These are phyloP conservation scores for Myiotriccus ornatus DNA, from an alignment of 2,797 vertebrate genomes.

Conservation along the genomic window DNA sequence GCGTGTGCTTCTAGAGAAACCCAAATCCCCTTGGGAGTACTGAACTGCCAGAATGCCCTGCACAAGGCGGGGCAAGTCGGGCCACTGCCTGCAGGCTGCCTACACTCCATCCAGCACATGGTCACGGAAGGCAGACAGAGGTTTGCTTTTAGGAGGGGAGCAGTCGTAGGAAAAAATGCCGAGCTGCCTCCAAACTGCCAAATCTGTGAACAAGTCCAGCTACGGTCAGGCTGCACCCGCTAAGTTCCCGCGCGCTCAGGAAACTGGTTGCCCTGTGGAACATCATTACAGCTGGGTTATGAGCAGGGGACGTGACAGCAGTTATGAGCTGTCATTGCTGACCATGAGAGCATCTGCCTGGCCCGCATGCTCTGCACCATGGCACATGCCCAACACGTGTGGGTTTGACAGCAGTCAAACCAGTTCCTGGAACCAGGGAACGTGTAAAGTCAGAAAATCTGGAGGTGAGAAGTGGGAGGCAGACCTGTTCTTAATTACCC, in stretches of 20 bases:
- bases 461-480: neutral
- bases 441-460: slow-evolving; percentile 35
- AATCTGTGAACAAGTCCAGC: slow-evolving; percentile 8
- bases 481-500: slow-evolving; percentile 56
- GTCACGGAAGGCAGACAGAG: neutral
- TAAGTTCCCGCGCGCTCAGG: neutral
- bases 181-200: neutral
- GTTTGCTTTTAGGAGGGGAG: neutral
- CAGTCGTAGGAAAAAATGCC: neutral
- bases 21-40: neutral
- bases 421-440: slow-evolving; percentile 37
- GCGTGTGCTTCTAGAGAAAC: neutral
- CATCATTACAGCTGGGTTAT: neutral
- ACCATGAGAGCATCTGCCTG: neutral
- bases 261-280: neutral
- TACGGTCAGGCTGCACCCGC: neutral
- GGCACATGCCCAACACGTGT: neutral
- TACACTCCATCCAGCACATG: fast-evolving
- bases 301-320: neutral
- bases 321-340: neutral
- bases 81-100: neutral
- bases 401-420: slow-evolving; percentile 16
- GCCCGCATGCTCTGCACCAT: neutral
- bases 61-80: fast-evolving
- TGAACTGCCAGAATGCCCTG: neutral